Evolutionary conservation across 2,888 invertebrate genomes (phyloP), one percentile per base, ranked within the genome.

Genomic region (Rhorus exstirpatorius): DNA sequence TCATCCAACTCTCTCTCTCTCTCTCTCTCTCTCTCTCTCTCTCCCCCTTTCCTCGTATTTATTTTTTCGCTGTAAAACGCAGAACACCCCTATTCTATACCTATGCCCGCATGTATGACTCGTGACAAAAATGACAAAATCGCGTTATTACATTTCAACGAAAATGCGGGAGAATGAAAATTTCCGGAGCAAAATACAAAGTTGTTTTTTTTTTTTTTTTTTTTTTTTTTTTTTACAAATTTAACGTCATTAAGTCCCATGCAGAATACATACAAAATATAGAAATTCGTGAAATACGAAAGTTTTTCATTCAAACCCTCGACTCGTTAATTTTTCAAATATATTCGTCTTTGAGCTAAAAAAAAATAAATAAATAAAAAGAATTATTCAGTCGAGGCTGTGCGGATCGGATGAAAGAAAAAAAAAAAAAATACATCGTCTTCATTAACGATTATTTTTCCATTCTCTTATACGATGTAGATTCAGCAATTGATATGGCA

Each of bases 121-220:
- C 85, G 83, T 84, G 84, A 83, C 84, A 77, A 81, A 85, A 84
- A 79, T 85, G 77, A 83, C 71, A 79, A 85, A 81, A 53, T 61
- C 41, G 31, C 24, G 65, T 81, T 81, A 81, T 79, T 75, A 78
- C 49, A 61, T 53, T 65, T 70, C 26, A 38, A 63, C 51, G 51
- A 79, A 76, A 79, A 44, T 17, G 26, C 46, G 60, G 44, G 55
- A 71, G 68, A 70, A 72, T 35, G 24, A 46, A 68, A 17, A 74
- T 53, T 81, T 61, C 1, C 65, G 26, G 58, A 51, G 63, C 58
- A 58, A 55, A 63, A 49, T 60, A 53, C 10, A 44, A 24, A 49
- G 38, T 31, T 31, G 2, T 6, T 31, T 2, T 31, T 31, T 3
- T 31, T 31, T 31, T 6, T 31, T 2, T 31, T 3, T 3, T 31